Conservation (phyloP, 1,140 invertebrate species). For the Danaus melanippus region DNA sequence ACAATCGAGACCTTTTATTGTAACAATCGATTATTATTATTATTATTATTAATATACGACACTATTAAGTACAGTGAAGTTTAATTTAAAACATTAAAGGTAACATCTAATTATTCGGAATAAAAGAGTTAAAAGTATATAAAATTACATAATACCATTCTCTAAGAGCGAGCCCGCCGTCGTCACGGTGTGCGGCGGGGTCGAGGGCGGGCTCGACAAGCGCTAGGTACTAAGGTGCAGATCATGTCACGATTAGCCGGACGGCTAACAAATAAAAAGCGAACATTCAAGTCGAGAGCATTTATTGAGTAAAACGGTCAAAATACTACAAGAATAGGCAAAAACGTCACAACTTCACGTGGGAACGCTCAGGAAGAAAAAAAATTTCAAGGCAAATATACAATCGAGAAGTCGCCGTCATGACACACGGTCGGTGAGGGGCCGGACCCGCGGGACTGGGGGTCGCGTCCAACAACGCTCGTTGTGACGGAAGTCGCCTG, state of each 20-base stretch:
- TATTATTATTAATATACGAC: slow-evolving; percentile 48
- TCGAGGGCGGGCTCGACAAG: slow-evolving; percentile 8
- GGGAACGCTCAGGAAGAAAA: slow-evolving; percentile 62
- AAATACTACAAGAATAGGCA: slow-evolving; percentile 69
- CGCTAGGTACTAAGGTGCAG: slow-evolving; percentile 18
- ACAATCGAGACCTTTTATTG: slow-evolving; percentile 54
- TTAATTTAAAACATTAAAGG: slow-evolving; percentile 26
- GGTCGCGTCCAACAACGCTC: slow-evolving; percentile 56
- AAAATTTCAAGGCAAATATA: slow-evolving; percentile 48
- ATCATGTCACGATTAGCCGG: slow-evolving; percentile 21
- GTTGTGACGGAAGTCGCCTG: slow-evolving; percentile 54
- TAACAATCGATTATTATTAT: slow-evolving; percentile 22
- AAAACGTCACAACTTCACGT: slow-evolving; percentile 68
- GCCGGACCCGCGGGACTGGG: slow-evolving; percentile 26
- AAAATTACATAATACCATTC: slow-evolving; percentile 11
- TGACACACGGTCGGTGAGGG: slow-evolving; percentile 24
- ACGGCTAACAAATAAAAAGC: slow-evolving; percentile 50
- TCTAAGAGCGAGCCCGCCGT: slow-evolving; percentile 15
- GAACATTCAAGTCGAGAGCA: slow-evolving; percentile 56
- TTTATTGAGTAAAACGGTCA: slow-evolving; percentile 71
- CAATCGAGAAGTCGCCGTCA: slow-evolving; percentile 10
- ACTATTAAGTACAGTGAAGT: slow-evolving; percentile 47
- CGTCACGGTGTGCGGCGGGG: slow-evolving; percentile 5
- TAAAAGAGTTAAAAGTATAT: slow-evolving; percentile 17
- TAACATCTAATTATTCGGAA: slow-evolving; percentile 15